These are phyloP conservation scores for Pyrocoelia pectoralis DNA, from an alignment of 2,888 invertebrate genomes.

Conservation along the genomic window DNA sequence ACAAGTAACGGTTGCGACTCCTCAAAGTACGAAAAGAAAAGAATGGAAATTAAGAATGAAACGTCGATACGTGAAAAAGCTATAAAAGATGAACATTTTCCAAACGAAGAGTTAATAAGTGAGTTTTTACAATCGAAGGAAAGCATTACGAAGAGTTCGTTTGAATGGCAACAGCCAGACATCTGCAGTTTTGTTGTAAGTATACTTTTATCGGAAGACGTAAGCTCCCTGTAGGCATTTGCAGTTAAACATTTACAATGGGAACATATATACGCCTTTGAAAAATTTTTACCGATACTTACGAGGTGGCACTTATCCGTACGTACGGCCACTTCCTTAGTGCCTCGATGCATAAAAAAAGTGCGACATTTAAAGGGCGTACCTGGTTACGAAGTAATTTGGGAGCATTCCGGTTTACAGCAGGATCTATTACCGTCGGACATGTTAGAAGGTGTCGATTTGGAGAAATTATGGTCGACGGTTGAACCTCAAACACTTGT, in stretches of 20 bases:
- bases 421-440: constrained; percentile 68
- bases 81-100: constrained; percentile 69
- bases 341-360: constrained; percentile 65
- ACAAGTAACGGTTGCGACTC: constrained; percentile 69
- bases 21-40: constrained; percentile 67
- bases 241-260: constrained; percentile 74
- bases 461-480: constrained; percentile 68
- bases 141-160: constrained; percentile 63
- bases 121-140: constrained; percentile 72
- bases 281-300: constrained; percentile 78
- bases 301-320: constrained; percentile 78
- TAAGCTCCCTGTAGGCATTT: constrained; percentile 71
- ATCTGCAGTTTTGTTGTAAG: constrained; percentile 74
- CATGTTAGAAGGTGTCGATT: constrained; percentile 61
- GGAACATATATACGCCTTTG: constrained; percentile 78
- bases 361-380: constrained; percentile 64
- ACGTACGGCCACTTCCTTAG: constrained; percentile 4
- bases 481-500: constrained; percentile 74
- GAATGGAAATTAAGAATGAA: constrained; percentile 73
- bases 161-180: constrained; percentile 72
- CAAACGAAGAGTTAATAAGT: constrained; percentile 75
- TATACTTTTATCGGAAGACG: constrained; percentile 30
- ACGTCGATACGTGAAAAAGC: constrained; percentile 73
- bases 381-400: constrained; percentile 75
- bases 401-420: constrained; percentile 69